Evolutionary conservation across 2,888 invertebrate genomes (phyloP), one percentile per base, ranked within the genome.

Genomic region (Agonum fuliginosum): DNA sequence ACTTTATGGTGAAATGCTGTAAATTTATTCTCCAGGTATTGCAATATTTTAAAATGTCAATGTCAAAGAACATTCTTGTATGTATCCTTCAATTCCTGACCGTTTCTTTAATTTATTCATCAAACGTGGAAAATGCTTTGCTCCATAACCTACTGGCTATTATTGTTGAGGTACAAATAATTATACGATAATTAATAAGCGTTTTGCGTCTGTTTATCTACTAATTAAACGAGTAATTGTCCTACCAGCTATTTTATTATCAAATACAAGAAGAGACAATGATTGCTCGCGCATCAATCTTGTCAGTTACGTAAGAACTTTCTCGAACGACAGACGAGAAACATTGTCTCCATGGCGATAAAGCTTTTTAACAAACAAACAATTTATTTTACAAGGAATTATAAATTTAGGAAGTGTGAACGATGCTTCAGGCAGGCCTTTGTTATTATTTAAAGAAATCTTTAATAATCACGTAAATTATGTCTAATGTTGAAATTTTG

Each of bases 41-140:
- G 73, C 73, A 73, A 58, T 73, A 73, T 58, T 27, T 74, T 24
- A 74, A 74, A 74, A 74, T 74, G 74, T 74, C 74, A 74, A 74
- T 74, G 74, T 74, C 74, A 74, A 74, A 74, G 74, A 58, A 74
- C 58, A 74, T 74, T 74, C 74, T 46, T 74, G 62, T 27, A 4
- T 41, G 19, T 74, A 74, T 74, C 74, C 74, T 74, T 74, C 74
- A 74, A 37, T 5, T 20, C 24, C 5, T 24, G 10, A 58, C 24
- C 14, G 34, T 3, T n/a, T n/a, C n/a, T n/a, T n/a, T 54, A 72
- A 72, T 72, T 72, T 72, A 72, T 72, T 14, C 48, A 10, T 8
- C 30, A 72, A 54, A 54, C 37, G 41, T 12, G 22, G 12, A 34
- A 43, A 27, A 22, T 70, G 48, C 20, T 37, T 70, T 30, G 41